Percentiles rank a stretch among this genome's conserved stretches.
Conservation (phyloP, 2,888 invertebrate species). For the Chloroclysta siterata region DNA sequence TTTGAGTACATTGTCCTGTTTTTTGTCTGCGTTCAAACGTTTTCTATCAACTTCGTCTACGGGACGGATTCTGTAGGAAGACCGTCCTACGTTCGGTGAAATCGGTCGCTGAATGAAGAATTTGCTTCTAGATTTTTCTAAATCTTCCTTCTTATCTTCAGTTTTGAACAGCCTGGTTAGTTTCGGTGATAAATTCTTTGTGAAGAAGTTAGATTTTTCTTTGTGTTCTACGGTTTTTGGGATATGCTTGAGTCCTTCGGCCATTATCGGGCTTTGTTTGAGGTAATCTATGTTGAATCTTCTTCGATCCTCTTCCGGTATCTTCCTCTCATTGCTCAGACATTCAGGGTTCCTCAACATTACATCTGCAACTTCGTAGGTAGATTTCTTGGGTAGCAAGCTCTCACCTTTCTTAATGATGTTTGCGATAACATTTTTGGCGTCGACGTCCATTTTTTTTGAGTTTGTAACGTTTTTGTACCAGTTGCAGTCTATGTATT, state of each 20-base stretch:
- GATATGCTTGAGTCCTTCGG: conserved; percentile 60
- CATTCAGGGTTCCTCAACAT: conserved; percentile 53
- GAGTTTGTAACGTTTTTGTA: conserved; percentile 52
- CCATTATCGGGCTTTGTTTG: conserved; percentile 56
- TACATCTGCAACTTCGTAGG: conserved; percentile 65
- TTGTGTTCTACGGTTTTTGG: conserved; percentile 45
- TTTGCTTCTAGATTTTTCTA: conserved; percentile 69
- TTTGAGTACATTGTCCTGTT: conserved; percentile 60
- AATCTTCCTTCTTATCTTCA: conserved; percentile 46
- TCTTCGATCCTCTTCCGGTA: conserved; percentile 60
- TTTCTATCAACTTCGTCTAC: conserved; percentile 33
- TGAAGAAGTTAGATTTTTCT: conserved; percentile 69
- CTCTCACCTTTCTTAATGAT: conserved; percentile 61
- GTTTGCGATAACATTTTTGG: conserved; percentile 52
- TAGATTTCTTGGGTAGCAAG: conserved; percentile 59
- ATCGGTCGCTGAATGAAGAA: conserved; percentile 74
- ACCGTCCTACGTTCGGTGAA: conserved; percentile 59
- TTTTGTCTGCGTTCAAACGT: conserved; percentile 38
- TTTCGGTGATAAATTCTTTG: conserved; percentile 76
- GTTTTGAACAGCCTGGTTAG: conserved; percentile 70
- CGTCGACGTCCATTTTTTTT: conserved; percentile 57
- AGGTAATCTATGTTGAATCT: conserved; percentile 66
- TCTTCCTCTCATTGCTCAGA: conserved; percentile 52
- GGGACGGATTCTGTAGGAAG: conserved; percentile 65
- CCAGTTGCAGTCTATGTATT: conserved; percentile 49